Evolutionary conservation across 2,888 invertebrate genomes (phyloP).

Genomic region (Gastracanthus pulcherrimus): DNA sequence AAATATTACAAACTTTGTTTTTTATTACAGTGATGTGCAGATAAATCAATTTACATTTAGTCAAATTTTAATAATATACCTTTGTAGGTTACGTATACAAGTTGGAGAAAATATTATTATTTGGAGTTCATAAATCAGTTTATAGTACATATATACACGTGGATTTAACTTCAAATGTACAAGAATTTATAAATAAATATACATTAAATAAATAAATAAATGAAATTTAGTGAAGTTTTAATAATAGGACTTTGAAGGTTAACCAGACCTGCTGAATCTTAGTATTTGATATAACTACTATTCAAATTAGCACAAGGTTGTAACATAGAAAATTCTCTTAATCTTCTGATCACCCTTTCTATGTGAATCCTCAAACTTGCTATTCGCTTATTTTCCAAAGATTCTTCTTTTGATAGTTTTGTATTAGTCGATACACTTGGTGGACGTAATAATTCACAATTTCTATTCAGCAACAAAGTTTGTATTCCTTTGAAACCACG

Average conservation of each 20-base stretch:
- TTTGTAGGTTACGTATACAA: no score
- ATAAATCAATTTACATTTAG: no score
- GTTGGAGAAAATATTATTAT: no score
- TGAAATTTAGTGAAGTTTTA: conserved; percentile 46
- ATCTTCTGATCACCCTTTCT: conserved; percentile 65
- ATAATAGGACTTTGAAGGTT: conserved; percentile 59
- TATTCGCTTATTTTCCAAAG: conserved; percentile 62
- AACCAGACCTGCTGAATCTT: conserved; percentile 56
- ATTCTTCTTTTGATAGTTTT: conserved; percentile 57
- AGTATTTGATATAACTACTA: not conserved
- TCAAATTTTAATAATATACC: no score
- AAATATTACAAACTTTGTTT: no score
- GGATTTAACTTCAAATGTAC: no score
- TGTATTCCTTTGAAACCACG: conserved; percentile 63
- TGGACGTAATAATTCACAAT: conserved; percentile 58
- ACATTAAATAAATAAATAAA: no score
- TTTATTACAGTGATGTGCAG: no score
- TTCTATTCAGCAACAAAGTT: conserved; percentile 50
- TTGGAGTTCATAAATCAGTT: no score
- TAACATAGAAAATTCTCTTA: conserved; percentile 54
- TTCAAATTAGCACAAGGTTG: conserved; percentile 41
- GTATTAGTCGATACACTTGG: conserved; percentile 56
- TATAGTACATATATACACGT: no score
- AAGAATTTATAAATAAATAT: no score
- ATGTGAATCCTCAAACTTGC: conserved; percentile 67